Base-by-base conservation (phyloP, 2,888 invertebrate species). In the Cephus spinipes region DNA sequence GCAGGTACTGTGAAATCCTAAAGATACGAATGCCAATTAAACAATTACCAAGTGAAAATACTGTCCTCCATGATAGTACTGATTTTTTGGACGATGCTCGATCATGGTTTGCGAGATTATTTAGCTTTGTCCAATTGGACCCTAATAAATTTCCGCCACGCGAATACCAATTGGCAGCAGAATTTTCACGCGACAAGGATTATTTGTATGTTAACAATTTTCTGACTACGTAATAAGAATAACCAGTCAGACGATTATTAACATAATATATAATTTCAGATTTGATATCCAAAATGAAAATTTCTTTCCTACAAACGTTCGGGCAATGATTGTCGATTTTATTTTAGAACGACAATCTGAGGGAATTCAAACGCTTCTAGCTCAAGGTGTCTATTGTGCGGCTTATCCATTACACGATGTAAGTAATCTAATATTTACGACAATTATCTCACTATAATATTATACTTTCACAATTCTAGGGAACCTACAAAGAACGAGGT, bases 331-430 rank as follows among this genome's bases (percentile, higher is more conserved):
- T 74, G 94, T 96, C 3, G 94, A 95, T 87, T 96, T 95, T 89
- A 96, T 97, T 89, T 92, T 97, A 84, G 94, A 96, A 83, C 92
- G 96, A 78, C 95, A 95, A 89, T 92, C 93, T 79, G 93, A 94
- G 85, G 96, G 96, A 74, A 95, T 96, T 79, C 94, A 95, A 81
- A 94, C 94, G 84, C 92, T 96, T 36, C 86, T 96, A 78, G 91
- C 92, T 68, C 94, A 95, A 86, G 93, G 93, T 35, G 93, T 94
- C 73, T 96, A 96, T 88, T 93, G 93, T 71, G 95, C 95, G 79
- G 95, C 96, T 12, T 96, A 95, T 90, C 95, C 96, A 4, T 90
- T 96, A 78, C 96, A 96, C 90, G 96, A 96, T 92, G 96, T 95
- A 92, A 93, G 93, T 91, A 82, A 80, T 71, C 55, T 80, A 71